Evolutionary conservation across 2,888 invertebrate genomes (phyloP), one percentile per base, ranked within the genome.

Genomic region (Notocelia uddmanniana): DNA sequence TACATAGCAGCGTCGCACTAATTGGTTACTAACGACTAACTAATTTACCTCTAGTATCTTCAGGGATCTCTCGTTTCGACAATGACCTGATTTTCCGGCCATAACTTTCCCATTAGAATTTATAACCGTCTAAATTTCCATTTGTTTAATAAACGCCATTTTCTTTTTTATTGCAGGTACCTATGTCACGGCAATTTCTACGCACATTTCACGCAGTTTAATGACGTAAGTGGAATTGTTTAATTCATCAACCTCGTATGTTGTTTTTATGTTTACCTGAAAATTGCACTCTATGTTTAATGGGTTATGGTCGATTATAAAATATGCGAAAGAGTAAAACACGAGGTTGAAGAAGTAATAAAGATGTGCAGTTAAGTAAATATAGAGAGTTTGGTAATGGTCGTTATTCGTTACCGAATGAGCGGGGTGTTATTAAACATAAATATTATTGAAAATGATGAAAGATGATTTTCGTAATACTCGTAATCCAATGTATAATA

Each of bases 101-200:
- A 21, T 58, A 50, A 71, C 59, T 54, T 67, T 67, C 71, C 59
- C 50, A 68, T 59, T 34, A 18, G 37, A 23, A 64, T 57, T 64
- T 23, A 63, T 34, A 15, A 21, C 37, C 55, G 26, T 52, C 26
- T 15, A 52, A 71, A 52, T 71, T 59, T 41, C 37, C 26, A 70
- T 66, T 60, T 67, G 8, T 23, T 41, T 41, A 66, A 37, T 23
- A 62, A 45, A 67, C 34, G n/a, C 26, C 54, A 48, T 63, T 67
- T 72, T 67, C 50, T 68, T 23, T 62, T 71, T 72, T 57, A 72
- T 72, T 72, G 15, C 72, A 72, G 72, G 72, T 72, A 45, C 45
- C 15, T 41, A 72, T 48, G 72, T 68, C 68, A 57, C 57, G 55
- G 68, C 54, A 62, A 72, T 72, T 71, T 54, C 60, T 72, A 62